These are phyloP conservation scores for Neotoma lepida DNA, from an alignment of 2,113 vertebrate genomes.

Conservation along the genomic window DNA sequence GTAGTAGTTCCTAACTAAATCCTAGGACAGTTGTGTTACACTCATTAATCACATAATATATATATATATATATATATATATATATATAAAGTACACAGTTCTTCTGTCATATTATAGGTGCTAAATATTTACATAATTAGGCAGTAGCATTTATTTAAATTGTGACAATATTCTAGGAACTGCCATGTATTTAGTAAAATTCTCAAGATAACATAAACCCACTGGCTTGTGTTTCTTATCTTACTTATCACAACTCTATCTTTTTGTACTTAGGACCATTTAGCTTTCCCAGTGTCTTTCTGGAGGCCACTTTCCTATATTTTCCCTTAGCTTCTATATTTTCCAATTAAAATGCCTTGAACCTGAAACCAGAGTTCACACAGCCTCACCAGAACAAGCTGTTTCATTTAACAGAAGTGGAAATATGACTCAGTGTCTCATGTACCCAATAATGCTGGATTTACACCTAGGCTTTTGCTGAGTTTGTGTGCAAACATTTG, in stretches of 20 bases:
- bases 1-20: not conserved
- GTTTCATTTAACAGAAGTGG: conserved; percentile 21
- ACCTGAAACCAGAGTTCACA: conserved; percentile 24
- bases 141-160: not conserved
- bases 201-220: not conserved
- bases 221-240: not conserved
- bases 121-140: conserved; percentile 10
- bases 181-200: not conserved
- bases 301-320: not conserved
- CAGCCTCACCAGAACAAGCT: conserved; percentile 7
- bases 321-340: not conserved
- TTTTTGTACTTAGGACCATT: not conserved
- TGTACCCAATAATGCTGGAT: not conserved
- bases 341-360: conserved; percentile 21
- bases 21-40: not conserved
- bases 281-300: not conserved
- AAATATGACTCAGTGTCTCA: conserved; percentile 16
- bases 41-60: not conserved
- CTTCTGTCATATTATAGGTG: not conserved
- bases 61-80: too few species aligned
- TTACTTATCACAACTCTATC: not conserved
- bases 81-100: not conserved
- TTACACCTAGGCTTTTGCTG: not conserved
- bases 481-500: not conserved
- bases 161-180: not conserved